Base-by-base conservation (phyloP, 2,888 invertebrate genomes). In the Drosophila neotestacea region DNA sequence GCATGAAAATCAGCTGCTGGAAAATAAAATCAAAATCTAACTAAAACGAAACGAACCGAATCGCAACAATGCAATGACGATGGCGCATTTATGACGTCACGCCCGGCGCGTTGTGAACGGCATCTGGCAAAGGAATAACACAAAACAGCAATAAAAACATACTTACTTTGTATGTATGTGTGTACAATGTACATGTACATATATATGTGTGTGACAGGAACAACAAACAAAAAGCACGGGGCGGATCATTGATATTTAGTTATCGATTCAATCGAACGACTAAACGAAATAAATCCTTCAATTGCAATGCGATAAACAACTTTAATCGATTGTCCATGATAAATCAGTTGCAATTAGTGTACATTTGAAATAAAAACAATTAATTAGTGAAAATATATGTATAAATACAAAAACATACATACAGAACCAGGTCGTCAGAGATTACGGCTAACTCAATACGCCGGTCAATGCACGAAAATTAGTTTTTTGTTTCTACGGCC, bases 391-490 rank as follows among this genome's bases (percentile, higher is more conserved):
- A 77, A 72, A 71, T 65, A 58, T 52, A 47, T 73, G 16, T 16
- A 16, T 16, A 70, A 46, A 63, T 44, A 13, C 11, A 41, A 6
- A 28, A 30, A 52, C 30, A 36, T 56, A 56, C 56, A 58, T 58
- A 58, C 47, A 58, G 9, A 63, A 32, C 16, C 32, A 55, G 51
- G 48, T 66, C 42, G 32, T 34, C 13, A 47, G 32, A 47, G 16
- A 10, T 46, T 36, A 32, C 10, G 39, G 81, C 52, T 22, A 77
- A 70, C 50, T 56, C 46, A 52, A 69, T 74, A 80, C 42, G 63
- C 58, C 77, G 82, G 88, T 86, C 83, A 89, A 80, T 86, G 85
- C 48, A 74, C 79, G 81, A 72, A 80, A 82, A 90, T 84, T 76
- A 64, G 72, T 78, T 75, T 88, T 82, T 66, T 65, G 64, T 44